Evolutionary conservation across 2,113 vertebrate genomes (phyloP), one percentile per base, ranked within the genome.

Genomic region (Dasypus novemcinctus): DNA sequence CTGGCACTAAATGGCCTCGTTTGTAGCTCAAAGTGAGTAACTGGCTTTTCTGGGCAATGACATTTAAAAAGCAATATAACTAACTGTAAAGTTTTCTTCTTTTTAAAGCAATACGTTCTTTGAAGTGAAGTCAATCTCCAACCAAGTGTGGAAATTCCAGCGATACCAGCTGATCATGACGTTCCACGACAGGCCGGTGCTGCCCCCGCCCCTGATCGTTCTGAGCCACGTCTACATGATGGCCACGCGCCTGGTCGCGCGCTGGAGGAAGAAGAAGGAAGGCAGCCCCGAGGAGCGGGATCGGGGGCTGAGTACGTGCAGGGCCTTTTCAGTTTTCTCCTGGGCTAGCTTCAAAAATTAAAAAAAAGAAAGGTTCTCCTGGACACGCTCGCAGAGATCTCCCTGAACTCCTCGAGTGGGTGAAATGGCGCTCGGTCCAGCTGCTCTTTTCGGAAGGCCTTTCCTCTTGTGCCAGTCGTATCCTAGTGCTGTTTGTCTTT

Each of bases 111-210:
- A 99, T 97, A 99, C 99, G 31, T 99, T 99, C 98, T 99, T 99
- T 96, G 99, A 99, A 96, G 99, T 99, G 27, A 99, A 99, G 96
- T 99, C 99, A 93, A 99, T 99, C 97, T 99, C 99, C 85, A 99
- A 99, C 98, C 99, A 99, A 97, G 99, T 99, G 74, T 99, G 99
- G 99, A 99, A 99, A 98, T 99, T 99, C 87, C 99, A 99, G 98
- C 97, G 99, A 46, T 99, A 99, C 90, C 99, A 99, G 98, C 98
- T 99, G 95, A 99, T 99, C 88, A 99, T 99, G 99, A 99, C 99
- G 0, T 99, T 99, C 96, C 99, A 99, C 1, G 99, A 99, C 98
- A 98, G 99, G 4, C 99, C 99, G 4, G 99, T 99, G 82, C 98
- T 99, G 18, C 99, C 99, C 2, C 99, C 99, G 0, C 99, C 99